Evolutionary conservation across 2,888 invertebrate genomes (phyloP).

Genomic region (Drosophila buzzatii): DNA sequence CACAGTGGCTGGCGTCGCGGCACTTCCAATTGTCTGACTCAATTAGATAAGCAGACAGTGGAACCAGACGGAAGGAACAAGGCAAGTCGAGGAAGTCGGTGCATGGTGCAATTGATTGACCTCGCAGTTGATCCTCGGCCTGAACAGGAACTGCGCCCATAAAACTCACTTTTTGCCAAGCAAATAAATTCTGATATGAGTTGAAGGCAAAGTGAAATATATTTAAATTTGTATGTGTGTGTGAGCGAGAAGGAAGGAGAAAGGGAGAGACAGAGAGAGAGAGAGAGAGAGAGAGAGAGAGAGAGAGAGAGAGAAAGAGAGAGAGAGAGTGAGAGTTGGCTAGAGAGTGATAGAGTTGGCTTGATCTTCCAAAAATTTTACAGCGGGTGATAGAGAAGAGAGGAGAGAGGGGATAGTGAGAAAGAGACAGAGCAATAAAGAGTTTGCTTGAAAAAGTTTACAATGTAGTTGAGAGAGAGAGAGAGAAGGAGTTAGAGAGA

Average conservation of each 20-base stretch:
- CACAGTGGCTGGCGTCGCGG: slow-evolving; percentile 54
- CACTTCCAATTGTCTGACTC: slow-evolving; percentile 68
- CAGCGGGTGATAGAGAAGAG: too few relatives aligned
- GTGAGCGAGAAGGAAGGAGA: too few relatives aligned
- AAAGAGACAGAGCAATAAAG: too few relatives aligned
- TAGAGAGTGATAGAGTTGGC: too few relatives aligned
- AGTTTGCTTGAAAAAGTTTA: slow-evolving; percentile 5
- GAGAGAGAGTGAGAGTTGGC: too few relatives aligned
- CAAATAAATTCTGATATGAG: slow-evolving; percentile 3
- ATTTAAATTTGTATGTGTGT: not conserved
- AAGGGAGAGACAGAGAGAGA: too few relatives aligned
- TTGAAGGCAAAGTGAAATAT: not conserved
- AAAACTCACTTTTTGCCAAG: slow-evolving; percentile 8
- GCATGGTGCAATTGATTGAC: slow-evolving; percentile 3
- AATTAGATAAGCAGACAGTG: slow-evolving; percentile 47
- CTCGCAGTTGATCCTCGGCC: not conserved
- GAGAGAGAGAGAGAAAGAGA: too few relatives aligned
- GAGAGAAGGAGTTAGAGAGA: too few relatives aligned
- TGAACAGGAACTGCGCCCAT: slow-evolving; percentile 26
- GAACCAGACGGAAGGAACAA: slow-evolving; percentile 15
- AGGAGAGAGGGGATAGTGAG: too few relatives aligned
- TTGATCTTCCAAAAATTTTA: too few relatives aligned
- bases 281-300: too few relatives aligned
- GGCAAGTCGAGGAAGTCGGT: slow-evolving; percentile 3
- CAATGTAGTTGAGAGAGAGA: not conserved